Conservation (phyloP, 2,888 invertebrate species). For the Amphipyra tragopoginis region DNA sequence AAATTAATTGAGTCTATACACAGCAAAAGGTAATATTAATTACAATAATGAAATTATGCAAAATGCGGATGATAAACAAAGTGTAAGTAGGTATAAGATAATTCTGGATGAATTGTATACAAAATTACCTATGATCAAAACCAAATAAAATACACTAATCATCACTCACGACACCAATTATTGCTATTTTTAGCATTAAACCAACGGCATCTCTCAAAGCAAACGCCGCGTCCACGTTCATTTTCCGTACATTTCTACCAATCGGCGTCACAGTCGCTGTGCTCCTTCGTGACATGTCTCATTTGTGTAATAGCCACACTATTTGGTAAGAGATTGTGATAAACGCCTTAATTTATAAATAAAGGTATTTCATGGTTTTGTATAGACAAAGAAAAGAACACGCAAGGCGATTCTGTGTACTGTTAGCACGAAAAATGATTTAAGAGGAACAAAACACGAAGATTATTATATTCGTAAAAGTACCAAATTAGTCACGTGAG, state of each 20-base stretch:
- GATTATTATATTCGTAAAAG: too few relatives aligned
- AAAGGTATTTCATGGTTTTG: constrained; percentile 16
- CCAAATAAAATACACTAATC: background rate
- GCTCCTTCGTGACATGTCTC: constrained; percentile 54
- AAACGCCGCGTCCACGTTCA: constrained; percentile 7
- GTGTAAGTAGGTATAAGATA: too few relatives aligned
- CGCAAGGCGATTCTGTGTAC: background rate
- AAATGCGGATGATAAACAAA: too few relatives aligned
- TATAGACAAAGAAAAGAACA: constrained; percentile 19
- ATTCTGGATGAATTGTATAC: too few relatives aligned
- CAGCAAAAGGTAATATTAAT: too few relatives aligned
- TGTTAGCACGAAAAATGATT: background rate
- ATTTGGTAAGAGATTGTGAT: constrained; percentile 54
- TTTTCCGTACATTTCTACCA: constrained; percentile 27
- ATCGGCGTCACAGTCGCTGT: constrained; percentile 8
- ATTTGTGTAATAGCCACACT: constrained; percentile 53
- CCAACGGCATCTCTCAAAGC: background rate
- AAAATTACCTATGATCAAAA: too few relatives aligned
- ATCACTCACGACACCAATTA: too few relatives aligned
- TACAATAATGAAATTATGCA: too few relatives aligned
- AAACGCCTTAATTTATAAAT: constrained; percentile 46
- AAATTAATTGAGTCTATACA: too few relatives aligned
- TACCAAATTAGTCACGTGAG: too few relatives aligned
- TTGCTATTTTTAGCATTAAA: background rate
- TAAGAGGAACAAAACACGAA: background rate